These are phyloP conservation scores for Meloe dianella DNA, from an alignment of 2,888 invertebrate species.

Conservation along the genomic window DNA sequence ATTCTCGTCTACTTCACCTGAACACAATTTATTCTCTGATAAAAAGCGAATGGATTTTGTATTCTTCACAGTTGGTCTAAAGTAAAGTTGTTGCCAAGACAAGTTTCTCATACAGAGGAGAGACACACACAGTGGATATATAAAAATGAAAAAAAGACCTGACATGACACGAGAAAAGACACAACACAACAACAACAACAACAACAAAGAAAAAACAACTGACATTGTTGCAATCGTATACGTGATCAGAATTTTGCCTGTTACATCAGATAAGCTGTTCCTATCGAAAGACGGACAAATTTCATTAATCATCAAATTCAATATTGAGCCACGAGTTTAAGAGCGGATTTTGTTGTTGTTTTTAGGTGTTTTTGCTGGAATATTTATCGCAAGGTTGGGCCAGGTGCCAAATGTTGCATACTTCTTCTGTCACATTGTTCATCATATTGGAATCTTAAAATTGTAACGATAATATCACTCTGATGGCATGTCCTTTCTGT, in stretches of 20 bases:
- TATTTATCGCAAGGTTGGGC: background rate
- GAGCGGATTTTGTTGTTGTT: no score
- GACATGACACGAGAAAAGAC: slow-evolving; percentile 29
- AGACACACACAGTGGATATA: background rate
- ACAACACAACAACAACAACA: background rate
- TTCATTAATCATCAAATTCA: background rate
- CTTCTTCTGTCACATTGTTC: background rate
- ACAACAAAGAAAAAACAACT: background rate
- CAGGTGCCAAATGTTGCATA: background rate
- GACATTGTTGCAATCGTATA: slow-evolving; percentile 15
- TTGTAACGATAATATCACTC: background rate
- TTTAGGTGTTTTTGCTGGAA: background rate
- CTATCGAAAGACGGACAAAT: background rate
- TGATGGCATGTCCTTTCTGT: background rate
- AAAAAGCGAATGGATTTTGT: background rate
- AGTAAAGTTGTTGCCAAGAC: slow-evolving; percentile 9
- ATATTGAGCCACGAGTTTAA: background rate
- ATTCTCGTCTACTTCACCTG: slow-evolving; percentile 5
- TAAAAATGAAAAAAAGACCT: slow-evolving; percentile 26
- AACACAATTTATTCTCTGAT: slow-evolving; percentile 2
- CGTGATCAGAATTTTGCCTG: slow-evolving; percentile 4
- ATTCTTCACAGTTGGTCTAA: slow-evolving; percentile 3
- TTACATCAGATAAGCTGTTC: background rate
- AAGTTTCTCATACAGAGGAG: background rate
- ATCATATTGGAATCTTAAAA: background rate